These are phyloP conservation scores for Mycalesis mineus DNA, from an alignment of 2,888 invertebrate species.

Conservation along the genomic window DNA sequence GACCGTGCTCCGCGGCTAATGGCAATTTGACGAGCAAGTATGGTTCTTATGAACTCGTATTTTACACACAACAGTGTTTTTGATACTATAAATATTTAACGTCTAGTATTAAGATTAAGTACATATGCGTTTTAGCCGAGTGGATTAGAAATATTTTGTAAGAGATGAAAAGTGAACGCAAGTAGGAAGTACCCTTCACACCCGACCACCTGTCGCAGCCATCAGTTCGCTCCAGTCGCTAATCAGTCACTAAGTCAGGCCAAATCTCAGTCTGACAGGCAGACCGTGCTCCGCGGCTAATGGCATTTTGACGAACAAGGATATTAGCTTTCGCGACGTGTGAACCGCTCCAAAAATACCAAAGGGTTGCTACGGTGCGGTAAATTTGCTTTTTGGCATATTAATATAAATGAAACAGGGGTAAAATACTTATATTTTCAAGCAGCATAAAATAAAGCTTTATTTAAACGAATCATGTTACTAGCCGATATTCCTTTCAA, in stretches of 20 bases:
- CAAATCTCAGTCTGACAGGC: conserved; percentile 60
- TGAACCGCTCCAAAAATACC: conserved; percentile 26
- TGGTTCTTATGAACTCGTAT: no score
- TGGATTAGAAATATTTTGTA: no score
- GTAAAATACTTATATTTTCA: not conserved
- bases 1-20: conserved; percentile 2
- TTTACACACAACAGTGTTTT: no score
- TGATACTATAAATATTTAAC: no score
- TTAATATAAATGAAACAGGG: not conserved
- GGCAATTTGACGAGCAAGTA: no score
- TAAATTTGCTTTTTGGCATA: not conserved
- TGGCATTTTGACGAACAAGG: conserved; percentile 68
- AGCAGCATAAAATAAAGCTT: no score
- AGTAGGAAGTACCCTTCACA: conserved; percentile 43
- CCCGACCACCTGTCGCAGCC: conserved; percentile 72
- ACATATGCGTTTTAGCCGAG: no score
- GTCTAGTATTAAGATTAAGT: no score
- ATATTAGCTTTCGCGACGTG: conserved; percentile 47
- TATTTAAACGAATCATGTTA: no score
- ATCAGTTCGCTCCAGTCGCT: conserved; percentile 65
- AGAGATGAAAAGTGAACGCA: not conserved
- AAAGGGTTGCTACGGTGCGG: not conserved
- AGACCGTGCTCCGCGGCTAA: conserved; percentile 44
- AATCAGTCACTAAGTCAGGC: conserved; percentile 75
- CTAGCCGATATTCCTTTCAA: no score